Evolutionary conservation across 2,113 vertebrate species (phyloP).

Genomic region (Ptyas mucosa): DNA sequence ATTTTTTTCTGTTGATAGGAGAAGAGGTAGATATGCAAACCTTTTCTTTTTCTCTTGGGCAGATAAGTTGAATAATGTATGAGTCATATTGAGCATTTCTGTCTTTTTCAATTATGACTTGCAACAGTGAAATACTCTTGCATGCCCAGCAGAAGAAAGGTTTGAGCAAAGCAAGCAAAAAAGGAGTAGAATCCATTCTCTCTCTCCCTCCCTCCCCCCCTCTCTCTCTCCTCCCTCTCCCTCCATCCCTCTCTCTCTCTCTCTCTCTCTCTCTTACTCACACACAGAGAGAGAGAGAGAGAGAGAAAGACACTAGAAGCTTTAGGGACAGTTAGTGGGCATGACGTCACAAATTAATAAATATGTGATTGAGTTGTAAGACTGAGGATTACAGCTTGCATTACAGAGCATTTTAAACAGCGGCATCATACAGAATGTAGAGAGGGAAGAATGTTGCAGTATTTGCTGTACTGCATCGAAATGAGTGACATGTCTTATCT

Average conservation of each 20-base stretch:
- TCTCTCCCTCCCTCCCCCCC: rapidly evolving
- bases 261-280: conserved; percentile 23
- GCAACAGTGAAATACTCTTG: conserved; percentile 54
- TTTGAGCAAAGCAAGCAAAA: conserved; percentile 29
- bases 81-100: conserved; percentile 68
- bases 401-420: conserved; percentile 50
- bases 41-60: conserved; percentile 63
- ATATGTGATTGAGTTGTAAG: conserved; percentile 57
- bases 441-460: conserved; percentile 5
- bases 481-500: not conserved
- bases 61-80: conserved; percentile 70
- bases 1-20: conserved; percentile 64
- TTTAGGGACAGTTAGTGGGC: conserved; percentile 50
- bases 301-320: conserved; percentile 54
- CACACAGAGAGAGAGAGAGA: conserved; percentile 50
- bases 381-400: conserved; percentile 26
- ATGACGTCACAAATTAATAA: conserved; percentile 61
- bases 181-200: conserved; percentile 54
- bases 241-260: too few relatives aligned
- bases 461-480: conserved; percentile 10
- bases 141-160: conserved; percentile 50
- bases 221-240: too few relatives aligned
- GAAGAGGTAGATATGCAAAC: conserved; percentile 53
- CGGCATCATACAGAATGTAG: conserved; percentile 27
- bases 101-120: conserved; percentile 69